Evolutionary conservation across 1,140 invertebrate genomes (phyloP).

Genomic region (Lepidurus arcticus): DNA sequence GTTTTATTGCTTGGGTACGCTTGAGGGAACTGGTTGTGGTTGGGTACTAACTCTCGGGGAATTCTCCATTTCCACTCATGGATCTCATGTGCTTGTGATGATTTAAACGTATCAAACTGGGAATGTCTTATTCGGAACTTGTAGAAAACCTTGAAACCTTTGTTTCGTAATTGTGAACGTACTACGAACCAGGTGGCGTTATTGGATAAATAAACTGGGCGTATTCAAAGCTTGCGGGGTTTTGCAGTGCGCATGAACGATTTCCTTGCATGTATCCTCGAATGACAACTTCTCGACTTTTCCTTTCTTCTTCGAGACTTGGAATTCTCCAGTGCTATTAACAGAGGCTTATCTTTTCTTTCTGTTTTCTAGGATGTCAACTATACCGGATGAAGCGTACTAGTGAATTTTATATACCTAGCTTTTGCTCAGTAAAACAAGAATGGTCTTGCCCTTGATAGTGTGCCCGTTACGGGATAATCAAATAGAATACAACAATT

Average conservation of each 20-base stretch:
- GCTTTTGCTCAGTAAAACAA: background rate
- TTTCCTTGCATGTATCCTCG: background rate
- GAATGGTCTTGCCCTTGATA: background rate
- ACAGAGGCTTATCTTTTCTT: background rate
- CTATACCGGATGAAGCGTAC: background rate
- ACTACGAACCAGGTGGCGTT: background rate
- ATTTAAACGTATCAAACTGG: background rate
- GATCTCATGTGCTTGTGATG: background rate
- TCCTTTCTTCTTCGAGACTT: too few relatives aligned
- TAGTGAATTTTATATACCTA: background rate
- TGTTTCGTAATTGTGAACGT: background rate
- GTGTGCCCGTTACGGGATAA: background rate
- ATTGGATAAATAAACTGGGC: background rate
- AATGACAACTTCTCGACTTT: too few relatives aligned
- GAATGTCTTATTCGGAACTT: background rate
- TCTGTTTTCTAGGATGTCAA: background rate
- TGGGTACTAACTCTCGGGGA: constrained; percentile 11
- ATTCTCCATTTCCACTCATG: background rate
- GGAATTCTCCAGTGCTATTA: background rate
- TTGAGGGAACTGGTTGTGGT: background rate
- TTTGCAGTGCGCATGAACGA: background rate
- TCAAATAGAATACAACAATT: background rate
- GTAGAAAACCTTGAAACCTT: background rate
- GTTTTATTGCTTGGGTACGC: background rate
- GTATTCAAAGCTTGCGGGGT: background rate